Evolutionary conservation across 1,140 invertebrate species (phyloP), one percentile per base, ranked within the genome.

Genomic region (Diorhabda carinulata): DNA sequence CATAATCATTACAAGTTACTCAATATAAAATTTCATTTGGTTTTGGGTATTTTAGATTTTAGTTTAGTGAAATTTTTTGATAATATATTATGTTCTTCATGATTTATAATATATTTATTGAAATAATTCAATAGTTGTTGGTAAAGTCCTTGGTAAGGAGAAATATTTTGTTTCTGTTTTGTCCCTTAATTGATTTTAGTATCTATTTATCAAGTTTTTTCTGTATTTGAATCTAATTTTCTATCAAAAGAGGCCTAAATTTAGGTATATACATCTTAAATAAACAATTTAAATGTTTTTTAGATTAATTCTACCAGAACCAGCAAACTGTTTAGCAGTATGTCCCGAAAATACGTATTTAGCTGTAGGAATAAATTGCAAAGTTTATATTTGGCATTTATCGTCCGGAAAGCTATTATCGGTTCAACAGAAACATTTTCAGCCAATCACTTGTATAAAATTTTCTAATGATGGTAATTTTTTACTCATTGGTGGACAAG

Each of bases 331-430:
- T 1, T 74, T 94, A 57, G 83, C 87, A 0, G 82, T 91, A 1
- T 88, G 89, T 9, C 87, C 88, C 0, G 87, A 91, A 77, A 89
- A 89, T 3, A 80, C 81, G 1, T 96, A 88, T 75, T 87, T 92
- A 52, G 86, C 90, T 3, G 91, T 90, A 6, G 92, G 88, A 0
- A 90, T 96, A 3, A 87, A 87, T 59, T 91, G 94, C 73, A 93
- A 92, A 77, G 83, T 97, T 25, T 91, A 92, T 73, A 77, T 97
- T 7, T 97, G 94, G 93, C 91, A 95, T 82, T 79, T 89, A 5
- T 85, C 86, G 57, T 90, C 89, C 3, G 95, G 95, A 2, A 87
- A 84, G 66, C 81, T 97, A 67, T 74, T 96, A 4, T 85, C 84
- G 3, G 89, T 90, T 3, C 79, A 94, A 7, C 84, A 84, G 4